These are phyloP conservation scores for Glyptemys insculpta DNA, from an alignment of 2,797 vertebrate species.

Conservation along the genomic window DNA sequence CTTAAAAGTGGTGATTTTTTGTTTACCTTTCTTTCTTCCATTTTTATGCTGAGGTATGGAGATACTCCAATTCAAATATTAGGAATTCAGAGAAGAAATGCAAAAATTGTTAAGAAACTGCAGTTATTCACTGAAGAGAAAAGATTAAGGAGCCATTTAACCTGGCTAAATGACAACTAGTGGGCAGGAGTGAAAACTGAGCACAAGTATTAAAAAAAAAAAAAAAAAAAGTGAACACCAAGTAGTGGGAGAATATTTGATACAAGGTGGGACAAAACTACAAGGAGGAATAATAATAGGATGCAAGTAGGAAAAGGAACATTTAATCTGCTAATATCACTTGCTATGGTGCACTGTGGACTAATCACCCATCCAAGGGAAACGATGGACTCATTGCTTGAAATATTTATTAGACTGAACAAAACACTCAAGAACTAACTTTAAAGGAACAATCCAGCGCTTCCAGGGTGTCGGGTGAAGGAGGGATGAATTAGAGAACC, in stretches of 20 bases:
- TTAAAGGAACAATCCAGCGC: neutral
- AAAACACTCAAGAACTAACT: neutral
- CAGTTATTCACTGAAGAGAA: neutral
- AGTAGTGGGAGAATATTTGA: neutral
- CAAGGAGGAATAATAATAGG: neutral
- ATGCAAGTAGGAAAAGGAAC: neutral
- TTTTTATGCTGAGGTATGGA: neutral
- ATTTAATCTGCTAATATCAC: neutral
- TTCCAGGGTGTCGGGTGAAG: neutral
- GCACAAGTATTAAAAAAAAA: neutral
- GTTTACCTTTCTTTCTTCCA: neutral
- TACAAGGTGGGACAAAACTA: neutral
- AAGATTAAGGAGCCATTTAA: neutral
- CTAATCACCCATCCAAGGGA: neutral
- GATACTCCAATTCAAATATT: neutral
- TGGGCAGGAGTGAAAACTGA: neutral
- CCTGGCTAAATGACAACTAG: neutral
- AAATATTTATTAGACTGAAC: neutral
- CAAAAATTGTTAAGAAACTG: neutral
- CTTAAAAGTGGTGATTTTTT: neutral
- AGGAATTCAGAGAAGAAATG: neutral
- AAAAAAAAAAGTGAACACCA: neutral
- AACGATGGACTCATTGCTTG: neutral
- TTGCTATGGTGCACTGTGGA: neutral
- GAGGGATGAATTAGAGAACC: neutral